phyloP scores from a whole-genome alignment of 1,140 invertebrate species.

The Lasioglossum baleicum region DNA sequence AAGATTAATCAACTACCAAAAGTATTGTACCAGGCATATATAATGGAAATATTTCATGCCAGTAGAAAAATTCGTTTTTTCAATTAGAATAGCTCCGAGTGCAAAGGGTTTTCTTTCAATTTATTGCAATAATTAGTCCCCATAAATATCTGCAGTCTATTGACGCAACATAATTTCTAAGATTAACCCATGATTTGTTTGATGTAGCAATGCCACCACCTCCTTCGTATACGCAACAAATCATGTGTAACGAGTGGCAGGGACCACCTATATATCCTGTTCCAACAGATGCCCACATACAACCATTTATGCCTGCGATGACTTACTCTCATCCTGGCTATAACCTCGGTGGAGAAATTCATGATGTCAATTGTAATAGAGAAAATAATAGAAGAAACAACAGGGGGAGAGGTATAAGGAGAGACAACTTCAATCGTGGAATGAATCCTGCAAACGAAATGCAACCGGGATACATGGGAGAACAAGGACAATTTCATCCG shows the following conservation, averaged over 20 bases:
- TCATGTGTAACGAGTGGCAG: conserved; percentile 67
- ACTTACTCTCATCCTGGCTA: conserved; percentile 59
- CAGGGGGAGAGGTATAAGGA: conserved; percentile 63
- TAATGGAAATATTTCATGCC: too few relatives aligned
- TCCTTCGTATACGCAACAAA: conserved; percentile 52
- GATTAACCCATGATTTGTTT: neutral
- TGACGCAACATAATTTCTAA: neutral
- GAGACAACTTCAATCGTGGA: conserved; percentile 64
- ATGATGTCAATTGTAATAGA: conserved; percentile 58
- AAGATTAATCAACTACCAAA: too few relatives aligned
- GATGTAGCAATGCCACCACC: conserved; percentile 58
- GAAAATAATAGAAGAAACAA: conserved; percentile 62
- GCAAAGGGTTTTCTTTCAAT: too few relatives aligned
- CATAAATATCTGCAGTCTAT: neutral
- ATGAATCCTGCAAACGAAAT: conserved; percentile 69
- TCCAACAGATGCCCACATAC: conserved; percentile 59
- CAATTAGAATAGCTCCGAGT: too few relatives aligned
- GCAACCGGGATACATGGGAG: conserved; percentile 63
- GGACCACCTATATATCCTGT: conserved; percentile 60
- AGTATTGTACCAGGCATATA: too few relatives aligned
- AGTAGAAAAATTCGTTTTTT: too few relatives aligned
- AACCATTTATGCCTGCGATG: conserved; percentile 57
- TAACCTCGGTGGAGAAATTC: conserved; percentile 56
- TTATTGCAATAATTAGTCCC: too few relatives aligned
- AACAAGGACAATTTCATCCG: conserved; percentile 60